Conservation (phyloP, 35 echinoderm and acorn worm genomes). For the Ophiothrix spiculata region DNA sequence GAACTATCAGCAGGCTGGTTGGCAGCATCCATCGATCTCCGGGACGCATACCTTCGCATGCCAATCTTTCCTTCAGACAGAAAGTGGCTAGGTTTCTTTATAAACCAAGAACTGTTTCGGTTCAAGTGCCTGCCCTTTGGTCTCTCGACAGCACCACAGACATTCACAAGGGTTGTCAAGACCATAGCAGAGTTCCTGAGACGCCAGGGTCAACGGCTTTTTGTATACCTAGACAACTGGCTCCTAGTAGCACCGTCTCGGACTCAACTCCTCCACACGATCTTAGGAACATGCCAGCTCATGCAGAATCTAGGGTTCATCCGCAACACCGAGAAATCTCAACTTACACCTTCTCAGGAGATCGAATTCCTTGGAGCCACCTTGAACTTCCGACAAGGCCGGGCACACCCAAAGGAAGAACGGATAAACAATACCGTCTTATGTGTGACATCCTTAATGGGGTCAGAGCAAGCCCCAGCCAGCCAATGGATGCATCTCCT, state of each 20-base stretch:
- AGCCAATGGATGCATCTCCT: too few species aligned
- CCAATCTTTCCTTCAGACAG: too few species aligned
- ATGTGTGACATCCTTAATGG: too few species aligned
- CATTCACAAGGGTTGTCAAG: slow-evolving; percentile 1
- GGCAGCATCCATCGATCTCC: not conserved
- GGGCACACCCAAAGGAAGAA: too few species aligned
- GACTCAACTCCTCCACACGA: too few species aligned
- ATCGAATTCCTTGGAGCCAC: too few species aligned
- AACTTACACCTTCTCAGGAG: not conserved
- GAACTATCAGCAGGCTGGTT: too few species aligned
- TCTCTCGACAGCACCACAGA: slow-evolving; percentile 4
- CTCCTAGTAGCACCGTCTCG: not conserved
- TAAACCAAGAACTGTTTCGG: not conserved
- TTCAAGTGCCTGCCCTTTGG: slow-evolving; percentile 1
- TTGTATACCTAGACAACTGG: slow-evolving; percentile 22
- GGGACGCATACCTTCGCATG: not conserved
- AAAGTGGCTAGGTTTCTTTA: too few species aligned
- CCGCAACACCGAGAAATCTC: not conserved
- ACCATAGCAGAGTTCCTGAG: not conserved
- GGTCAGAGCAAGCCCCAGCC: too few species aligned
- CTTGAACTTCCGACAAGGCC: too few species aligned
- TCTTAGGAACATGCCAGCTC: not conserved
- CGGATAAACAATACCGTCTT: not conserved
- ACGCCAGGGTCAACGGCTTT: not conserved
- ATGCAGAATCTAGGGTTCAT: not conserved